Base-by-base conservation (phyloP, 2,888 invertebrate genomes). In the Caenorhabditis uteleia region DNA sequence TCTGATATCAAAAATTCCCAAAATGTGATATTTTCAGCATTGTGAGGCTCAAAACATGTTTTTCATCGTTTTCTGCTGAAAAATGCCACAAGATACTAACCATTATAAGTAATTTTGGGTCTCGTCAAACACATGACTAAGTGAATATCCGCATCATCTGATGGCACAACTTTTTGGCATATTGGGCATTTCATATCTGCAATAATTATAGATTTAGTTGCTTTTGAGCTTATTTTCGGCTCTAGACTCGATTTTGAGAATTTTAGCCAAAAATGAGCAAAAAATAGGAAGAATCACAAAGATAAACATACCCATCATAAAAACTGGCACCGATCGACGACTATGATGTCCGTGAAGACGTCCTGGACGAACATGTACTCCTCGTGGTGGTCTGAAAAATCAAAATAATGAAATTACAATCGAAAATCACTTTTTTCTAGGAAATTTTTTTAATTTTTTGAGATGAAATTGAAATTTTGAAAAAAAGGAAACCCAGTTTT, bases 91-190 rank as follows among this genome's bases (percentile, higher is more conserved):
- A 27, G 8, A 12, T 34, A 87, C 88, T 88, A 84, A 95, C 95
- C 95, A 88, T 97, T 98, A 88, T 97, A 97, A 84, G 91, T 93
- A 85, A 98, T 92, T 86, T 94, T 89, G 82, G 97, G 97, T 89
- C 95, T 93, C 82, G 97, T 97, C 87, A 97, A 91, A 89, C 97
- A 97, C 91, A 97, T 94, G 84, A 97, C 94, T 85, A 97, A 89
- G 87, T 97, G 97, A 88, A 93, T 93, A 88, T 97, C 97, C 85
- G 95, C 92, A 88, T 97, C 95, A 87, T 97, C 95, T 78, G 95
- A 94, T 86, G 95, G 88, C 84, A 98, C 92, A 87, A 92, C 91
- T 88, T 95, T 95, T 87, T 93, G 93, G 89, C 97, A 97, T 81
- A 97, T 94, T 76, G 97, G 95, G 87, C 97, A 98, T 88, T 95